phyloP scores from a whole-genome alignment of 2,888 invertebrate genomes.

The Erebia palarica region DNA sequence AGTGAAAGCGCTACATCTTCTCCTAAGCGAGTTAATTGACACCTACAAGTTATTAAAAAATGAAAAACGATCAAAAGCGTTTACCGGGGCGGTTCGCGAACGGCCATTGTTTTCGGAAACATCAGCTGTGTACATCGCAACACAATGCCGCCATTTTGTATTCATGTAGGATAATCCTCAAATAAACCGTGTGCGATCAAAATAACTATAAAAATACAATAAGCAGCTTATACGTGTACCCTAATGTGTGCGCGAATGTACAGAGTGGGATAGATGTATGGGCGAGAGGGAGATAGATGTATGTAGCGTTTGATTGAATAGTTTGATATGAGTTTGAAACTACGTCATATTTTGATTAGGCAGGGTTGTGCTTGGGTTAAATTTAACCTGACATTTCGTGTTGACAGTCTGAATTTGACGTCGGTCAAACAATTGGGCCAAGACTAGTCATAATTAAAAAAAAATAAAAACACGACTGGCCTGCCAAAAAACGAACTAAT shows the following conservation, averaged over 20 bases:
- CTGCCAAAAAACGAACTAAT: too few relatives aligned
- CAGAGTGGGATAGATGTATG: conserved; percentile 59
- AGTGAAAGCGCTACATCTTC: neutral
- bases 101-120: conserved; percentile 62
- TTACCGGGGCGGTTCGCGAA: conserved; percentile 68
- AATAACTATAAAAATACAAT: conserved; percentile 82
- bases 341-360: conserved; percentile 9
- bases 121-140: conserved; percentile 75
- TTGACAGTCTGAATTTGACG: neutral
- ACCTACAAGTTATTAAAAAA: conserved; percentile 68
- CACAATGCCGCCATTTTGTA: conserved; percentile 60
- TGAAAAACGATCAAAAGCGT: conserved; percentile 50
- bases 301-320: conserved; percentile 18
- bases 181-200: conserved; percentile 76
- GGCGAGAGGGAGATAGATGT: conserved; percentile 28
- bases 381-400: neutral
- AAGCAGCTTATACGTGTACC: conserved; percentile 78
- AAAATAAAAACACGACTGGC: too few relatives aligned
- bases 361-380: neutral
- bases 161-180: conserved; percentile 53
- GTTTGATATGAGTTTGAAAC: conserved; percentile 7
- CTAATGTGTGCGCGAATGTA: conserved; percentile 55
- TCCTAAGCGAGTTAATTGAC: conserved; percentile 24
- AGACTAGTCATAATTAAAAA: too few relatives aligned
- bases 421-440: too few relatives aligned